Evolutionary conservation across 2,113 vertebrate genomes (phyloP), one percentile per base, ranked within the genome.

Genomic region (Machaerirhynchus nigripectus): DNA sequence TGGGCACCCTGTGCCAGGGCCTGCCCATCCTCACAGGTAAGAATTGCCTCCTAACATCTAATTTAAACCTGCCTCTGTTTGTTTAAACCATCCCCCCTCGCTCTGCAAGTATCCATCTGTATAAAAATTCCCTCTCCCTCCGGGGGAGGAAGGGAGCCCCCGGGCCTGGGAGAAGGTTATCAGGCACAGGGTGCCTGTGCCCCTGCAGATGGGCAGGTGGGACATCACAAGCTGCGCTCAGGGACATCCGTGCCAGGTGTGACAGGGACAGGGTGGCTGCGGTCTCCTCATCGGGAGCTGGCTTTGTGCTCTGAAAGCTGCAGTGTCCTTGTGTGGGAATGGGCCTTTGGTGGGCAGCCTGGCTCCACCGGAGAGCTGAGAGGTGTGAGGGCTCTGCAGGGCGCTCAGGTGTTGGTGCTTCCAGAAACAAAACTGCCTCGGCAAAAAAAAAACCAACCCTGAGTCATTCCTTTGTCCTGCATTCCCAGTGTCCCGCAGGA

Each of bases 1-100:
- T 60, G 78, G 19, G 15, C 9, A 64, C 6, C 21, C 57, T 64
- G 14, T 42, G 42, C 65, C 75, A 56, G 50, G 33, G 5, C 24
- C 24, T 35, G 1, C 0, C 16, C 10, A 6, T 11, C 55, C 24
- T 61, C 55, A 1, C 1, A 18, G 40, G 6, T 5, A 35, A 15
- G 3, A 40, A 61, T 55, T 69, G 31, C 47, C 10, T 76, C n/a
- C 55, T 27, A 15, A 47, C 3, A 47, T 21, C 14, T 1, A 10
- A 68, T 15, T 60, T 18, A 68, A 76, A 21, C n/a, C 40, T 35
- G 9, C 14, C 55, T 64, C 26, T 69, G 30, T 8, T n/a, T 27
- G 21, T 23, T 31, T 35, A 76, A 83, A 15, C 55, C 71, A 49
- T 31, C 3, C 17, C 14, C 21, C 15, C 18, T 12, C 10, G 31